Evolutionary conservation across 2,113 vertebrate genomes (phyloP), one percentile per base, ranked within the genome.

Genomic region (Piaya cayana): DNA sequence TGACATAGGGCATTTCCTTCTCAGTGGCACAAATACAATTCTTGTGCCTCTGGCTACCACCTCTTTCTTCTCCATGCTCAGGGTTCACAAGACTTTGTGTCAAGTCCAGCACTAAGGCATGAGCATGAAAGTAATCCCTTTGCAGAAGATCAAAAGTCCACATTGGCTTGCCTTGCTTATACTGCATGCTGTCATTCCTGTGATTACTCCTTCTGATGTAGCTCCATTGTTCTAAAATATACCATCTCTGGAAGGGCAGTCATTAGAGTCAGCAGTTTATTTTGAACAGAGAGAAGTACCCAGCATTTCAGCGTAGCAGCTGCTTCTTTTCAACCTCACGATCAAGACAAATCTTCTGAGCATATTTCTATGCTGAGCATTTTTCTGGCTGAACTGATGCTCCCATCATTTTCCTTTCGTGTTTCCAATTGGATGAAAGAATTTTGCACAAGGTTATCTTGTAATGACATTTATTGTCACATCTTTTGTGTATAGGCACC

Each of bases 241-340:
- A 53, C 32, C 12, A 13, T 19, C 32, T 88, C 91, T 93, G 93
- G 87, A 92, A 74, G 75, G n/a, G 16, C 62, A 91, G 36, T 84
- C 82, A 77, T 88, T 88, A 82, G 19, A 92, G 27, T 53, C 91
- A 89, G 78, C 84, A 91, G 81, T 69, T 92, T 72, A 72, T 87
- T 89, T 53, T 65, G 62, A 91, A 65, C 4, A 1, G 56, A 59
- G 53, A 83, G 47, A 88, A 82, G 70, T 29, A 47, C 45, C 34
- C 76, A 50, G 53, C 34, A 36, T 32, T 58, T 85, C 71, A 72
- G 50, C 20, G 43, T 0, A 0, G 47, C 29, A 74, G 20, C 34
- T 80, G 62, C 68, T 87, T 89, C 34, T 76, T 91, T 92, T 72
- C 74, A 85, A 65, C 15, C 23, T 29, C 1, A 2, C 0, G 11